Evolutionary conservation across 2,113 vertebrate genomes (phyloP).

Genomic region (Montifringilla adamsi): DNA sequence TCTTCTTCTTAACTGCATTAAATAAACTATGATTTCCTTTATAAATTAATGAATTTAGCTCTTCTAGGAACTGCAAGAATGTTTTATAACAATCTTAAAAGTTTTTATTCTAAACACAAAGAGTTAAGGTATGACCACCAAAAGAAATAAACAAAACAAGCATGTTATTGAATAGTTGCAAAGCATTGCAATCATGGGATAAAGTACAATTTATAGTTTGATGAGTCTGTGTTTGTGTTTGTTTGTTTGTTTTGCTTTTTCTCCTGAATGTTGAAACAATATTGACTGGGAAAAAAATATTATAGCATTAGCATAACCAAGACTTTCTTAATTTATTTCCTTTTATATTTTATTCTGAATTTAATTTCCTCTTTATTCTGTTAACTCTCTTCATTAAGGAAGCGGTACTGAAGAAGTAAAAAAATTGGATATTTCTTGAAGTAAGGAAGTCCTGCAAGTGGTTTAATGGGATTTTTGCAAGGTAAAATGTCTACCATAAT

Average conservation of each 20-base stretch:
- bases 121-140: neutral
- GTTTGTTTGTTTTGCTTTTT: neutral
- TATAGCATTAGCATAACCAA: neutral
- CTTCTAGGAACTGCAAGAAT: neutral
- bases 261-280: neutral
- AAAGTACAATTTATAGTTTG: conserved; percentile 4
- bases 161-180: neutral
- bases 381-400: neutral
- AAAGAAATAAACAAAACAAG: neutral
- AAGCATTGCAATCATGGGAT: neutral
- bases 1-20: neutral
- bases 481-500: neutral
- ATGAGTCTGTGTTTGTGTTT: neutral
- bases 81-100: neutral
- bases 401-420: neutral
- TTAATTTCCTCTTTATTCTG: neutral
- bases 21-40: neutral
- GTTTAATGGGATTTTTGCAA: neutral
- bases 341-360: neutral
- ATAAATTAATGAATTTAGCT: neutral
- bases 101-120: neutral
- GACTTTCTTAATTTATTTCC: neutral
- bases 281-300: neutral
- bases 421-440: neutral
- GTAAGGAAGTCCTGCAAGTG: neutral